Evolutionary conservation across 2,888 invertebrate species (phyloP).

Genomic region (Cenopis cana): DNA sequence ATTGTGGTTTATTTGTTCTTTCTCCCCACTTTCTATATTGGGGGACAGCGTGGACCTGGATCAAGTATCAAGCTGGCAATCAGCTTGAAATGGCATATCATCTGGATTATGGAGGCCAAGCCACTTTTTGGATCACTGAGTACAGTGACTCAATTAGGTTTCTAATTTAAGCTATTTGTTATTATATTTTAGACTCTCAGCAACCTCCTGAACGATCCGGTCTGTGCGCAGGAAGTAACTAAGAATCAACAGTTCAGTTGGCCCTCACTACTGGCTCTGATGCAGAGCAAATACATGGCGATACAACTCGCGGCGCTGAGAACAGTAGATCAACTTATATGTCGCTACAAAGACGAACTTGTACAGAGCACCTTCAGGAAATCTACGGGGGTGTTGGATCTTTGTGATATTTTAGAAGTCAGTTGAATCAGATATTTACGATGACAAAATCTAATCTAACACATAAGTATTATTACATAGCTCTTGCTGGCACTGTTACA

Average conservation of each 20-base stretch:
- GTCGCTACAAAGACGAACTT: constrained; percentile 74
- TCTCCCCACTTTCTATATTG: neutral
- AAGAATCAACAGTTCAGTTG: constrained; percentile 81
- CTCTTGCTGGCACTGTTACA: too few species aligned
- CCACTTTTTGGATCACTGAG: neutral
- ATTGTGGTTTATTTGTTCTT: neutral
- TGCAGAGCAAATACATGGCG: constrained; percentile 78
- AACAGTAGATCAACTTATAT: constrained; percentile 76
- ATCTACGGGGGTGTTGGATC: constrained; percentile 77
- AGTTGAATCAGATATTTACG: neutral
- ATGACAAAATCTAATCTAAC: too few species aligned
- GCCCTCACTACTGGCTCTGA: constrained; percentile 73
- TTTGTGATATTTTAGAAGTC: constrained; percentile 83
- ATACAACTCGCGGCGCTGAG: constrained; percentile 80
- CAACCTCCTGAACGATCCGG: constrained; percentile 81
- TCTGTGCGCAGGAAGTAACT: constrained; percentile 75
- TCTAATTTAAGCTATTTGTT: neutral
- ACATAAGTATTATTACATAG: too few species aligned
- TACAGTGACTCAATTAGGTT: neutral
- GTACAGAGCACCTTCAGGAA: constrained; percentile 80
- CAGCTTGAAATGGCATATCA: neutral
- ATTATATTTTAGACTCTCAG: constrained; percentile 65
- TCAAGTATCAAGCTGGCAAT: neutral
- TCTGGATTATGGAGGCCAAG: too few species aligned
- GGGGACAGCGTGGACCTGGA: neutral